Evolutionary conservation across 2,888 invertebrate genomes (phyloP).

Genomic region (Spilarctia lutea): DNA sequence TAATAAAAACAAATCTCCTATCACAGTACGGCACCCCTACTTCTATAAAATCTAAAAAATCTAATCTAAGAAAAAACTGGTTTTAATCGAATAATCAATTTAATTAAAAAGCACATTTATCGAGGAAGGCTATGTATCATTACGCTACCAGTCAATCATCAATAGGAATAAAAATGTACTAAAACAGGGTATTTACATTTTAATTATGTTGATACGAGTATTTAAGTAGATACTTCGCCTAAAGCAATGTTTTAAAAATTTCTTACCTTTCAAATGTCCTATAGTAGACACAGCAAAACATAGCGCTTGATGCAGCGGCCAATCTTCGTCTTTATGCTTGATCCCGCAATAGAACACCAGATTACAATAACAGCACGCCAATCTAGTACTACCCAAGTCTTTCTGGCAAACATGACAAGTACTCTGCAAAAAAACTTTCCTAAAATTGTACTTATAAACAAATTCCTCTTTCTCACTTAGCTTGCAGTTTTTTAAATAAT

Average conservation of each 20-base stretch:
- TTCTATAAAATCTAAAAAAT: no score
- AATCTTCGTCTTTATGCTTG: slow-evolving; percentile 87
- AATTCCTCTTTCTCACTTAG: slow-evolving; percentile 87
- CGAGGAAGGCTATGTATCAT: no score
- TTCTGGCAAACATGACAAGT: slow-evolving; percentile 85
- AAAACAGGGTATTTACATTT: no score
- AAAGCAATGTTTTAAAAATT: background rate
- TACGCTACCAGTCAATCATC: no score
- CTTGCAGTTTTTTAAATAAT: slow-evolving; percentile 56
- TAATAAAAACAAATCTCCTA: no score
- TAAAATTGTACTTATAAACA: slow-evolving; percentile 88
- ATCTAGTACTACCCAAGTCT: slow-evolving; percentile 63
- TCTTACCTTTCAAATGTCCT: slow-evolving; percentile 83
- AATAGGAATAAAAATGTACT: no score
- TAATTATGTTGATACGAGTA: no score
- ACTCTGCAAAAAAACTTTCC: slow-evolving; percentile 88
- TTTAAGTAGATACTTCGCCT: background rate
- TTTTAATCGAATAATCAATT: no score
- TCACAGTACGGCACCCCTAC: no score
- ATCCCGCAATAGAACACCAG: slow-evolving; percentile 88
- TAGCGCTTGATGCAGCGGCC: slow-evolving; percentile 85
- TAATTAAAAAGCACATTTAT: no score
- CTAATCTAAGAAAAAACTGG: no score
- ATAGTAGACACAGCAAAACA: slow-evolving; percentile 88
- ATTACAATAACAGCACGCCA: slow-evolving; percentile 84